Conservation (phyloP, 1,140 invertebrate species). For the Eumeta japonica region DNA sequence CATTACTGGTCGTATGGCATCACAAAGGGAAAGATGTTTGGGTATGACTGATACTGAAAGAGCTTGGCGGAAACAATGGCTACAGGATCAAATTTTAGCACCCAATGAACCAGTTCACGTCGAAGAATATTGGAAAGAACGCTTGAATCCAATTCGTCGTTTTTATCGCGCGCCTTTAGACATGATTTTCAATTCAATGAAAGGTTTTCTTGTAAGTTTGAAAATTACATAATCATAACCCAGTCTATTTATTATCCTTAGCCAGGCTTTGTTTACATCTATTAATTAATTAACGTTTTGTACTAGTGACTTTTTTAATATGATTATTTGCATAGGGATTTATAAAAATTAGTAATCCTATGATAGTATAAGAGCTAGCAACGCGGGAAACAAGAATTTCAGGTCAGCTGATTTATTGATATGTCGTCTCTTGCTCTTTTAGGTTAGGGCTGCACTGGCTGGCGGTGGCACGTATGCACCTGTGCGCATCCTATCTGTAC, state of each 20-base stretch:
- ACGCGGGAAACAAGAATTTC: no score
- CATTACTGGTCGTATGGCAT: constrained; percentile 71
- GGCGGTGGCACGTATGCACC: no score
- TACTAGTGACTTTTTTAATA: no score
- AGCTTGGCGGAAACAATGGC: constrained; percentile 77
- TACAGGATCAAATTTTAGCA: constrained; percentile 77
- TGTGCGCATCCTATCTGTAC: no score
- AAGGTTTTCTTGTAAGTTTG: constrained; percentile 61
- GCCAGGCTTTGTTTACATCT: no score
- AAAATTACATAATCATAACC: constrained; percentile 36
- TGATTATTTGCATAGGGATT: background rate
- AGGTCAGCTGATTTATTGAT: no score
- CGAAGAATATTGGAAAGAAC: constrained; percentile 65
- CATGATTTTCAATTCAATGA: constrained; percentile 57
- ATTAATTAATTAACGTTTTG: no score
- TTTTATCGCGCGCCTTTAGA: constrained; percentile 73
- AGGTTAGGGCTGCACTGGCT: no score
- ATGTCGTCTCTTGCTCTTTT: no score
- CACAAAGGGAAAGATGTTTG: constrained; percentile 72
- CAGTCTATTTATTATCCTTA: constrained; percentile 10
- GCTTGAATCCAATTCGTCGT: constrained; percentile 76
- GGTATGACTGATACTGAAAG: constrained; percentile 84
- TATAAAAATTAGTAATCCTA: constrained; percentile 4
- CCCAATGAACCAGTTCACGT: constrained; percentile 70
- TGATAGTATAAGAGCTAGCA: constrained; percentile 56